Evolutionary conservation across 1,140 invertebrate species (phyloP).

Genomic region (Drosophila ananassae): DNA sequence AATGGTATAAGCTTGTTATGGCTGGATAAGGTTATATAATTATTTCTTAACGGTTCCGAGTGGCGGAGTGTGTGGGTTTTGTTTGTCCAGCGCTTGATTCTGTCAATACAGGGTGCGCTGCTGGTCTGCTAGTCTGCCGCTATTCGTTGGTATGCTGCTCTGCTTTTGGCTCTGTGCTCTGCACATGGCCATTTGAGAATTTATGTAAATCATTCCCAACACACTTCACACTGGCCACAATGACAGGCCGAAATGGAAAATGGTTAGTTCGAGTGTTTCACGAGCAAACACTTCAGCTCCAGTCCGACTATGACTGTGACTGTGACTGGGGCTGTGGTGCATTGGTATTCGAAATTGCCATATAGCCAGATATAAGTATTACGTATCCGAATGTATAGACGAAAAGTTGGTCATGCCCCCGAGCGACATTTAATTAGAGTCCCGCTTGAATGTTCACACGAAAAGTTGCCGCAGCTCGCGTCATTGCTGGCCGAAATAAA

Average conservation of each 20-base stretch:
- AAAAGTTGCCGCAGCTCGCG: constrained; percentile 40
- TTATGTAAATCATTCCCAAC: constrained; percentile 77
- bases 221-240: constrained; percentile 73
- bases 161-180: background rate
- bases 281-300: constrained; percentile 70
- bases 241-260: constrained; percentile 73
- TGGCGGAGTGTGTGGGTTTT: constrained; percentile 61
- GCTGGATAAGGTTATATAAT: constrained; percentile 74
- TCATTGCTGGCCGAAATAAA: constrained; percentile 63
- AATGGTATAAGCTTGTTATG: constrained; percentile 49
- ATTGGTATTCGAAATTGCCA: constrained; percentile 27
- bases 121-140: background rate
- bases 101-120: constrained; percentile 11
- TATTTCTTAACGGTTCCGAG: constrained; percentile 72
- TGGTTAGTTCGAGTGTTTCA: constrained; percentile 76
- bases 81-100: constrained; percentile 73
- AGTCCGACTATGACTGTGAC: background rate
- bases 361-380: constrained; percentile 18
- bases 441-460: constrained; percentile 61
- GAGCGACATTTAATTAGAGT: constrained; percentile 78
- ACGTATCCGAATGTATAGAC: constrained; percentile 17
- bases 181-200: constrained; percentile 67
- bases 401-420: constrained; percentile 58
- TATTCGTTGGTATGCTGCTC: background rate
- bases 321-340: constrained; percentile 5